phyloP scores from a whole-genome alignment of 2,888 invertebrate species.

The Coenonympha arcania region DNA sequence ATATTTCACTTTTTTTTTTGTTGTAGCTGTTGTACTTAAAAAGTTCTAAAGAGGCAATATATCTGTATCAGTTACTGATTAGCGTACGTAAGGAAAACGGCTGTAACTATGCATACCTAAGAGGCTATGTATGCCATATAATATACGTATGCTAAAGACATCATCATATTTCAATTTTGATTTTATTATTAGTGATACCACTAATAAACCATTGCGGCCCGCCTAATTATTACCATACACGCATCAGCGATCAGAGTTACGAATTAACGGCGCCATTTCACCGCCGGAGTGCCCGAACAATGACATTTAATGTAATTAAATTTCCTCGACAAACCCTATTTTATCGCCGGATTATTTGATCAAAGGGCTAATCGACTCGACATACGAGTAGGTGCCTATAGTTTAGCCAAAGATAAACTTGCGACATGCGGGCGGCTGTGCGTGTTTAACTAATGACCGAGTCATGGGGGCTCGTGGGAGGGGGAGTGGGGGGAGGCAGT shows the following conservation, averaged over 20 bases:
- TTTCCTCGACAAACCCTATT: constrained; percentile 64
- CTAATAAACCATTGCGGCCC: constrained; percentile 1
- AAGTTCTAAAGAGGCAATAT: too few species aligned
- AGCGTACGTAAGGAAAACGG: too few species aligned
- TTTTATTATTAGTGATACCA: neutral
- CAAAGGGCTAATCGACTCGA: constrained; percentile 74
- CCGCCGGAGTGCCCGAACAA: constrained; percentile 49
- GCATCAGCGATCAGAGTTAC: constrained; percentile 18
- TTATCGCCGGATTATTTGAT: constrained; percentile 72
- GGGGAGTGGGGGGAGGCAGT: constrained; percentile 37
- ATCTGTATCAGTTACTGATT: too few species aligned
- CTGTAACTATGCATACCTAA: too few species aligned
- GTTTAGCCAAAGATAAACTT: constrained; percentile 73
- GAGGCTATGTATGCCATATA: too few species aligned
- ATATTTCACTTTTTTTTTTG: too few species aligned
- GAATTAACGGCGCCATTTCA: constrained; percentile 36
- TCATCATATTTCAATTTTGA: too few species aligned
- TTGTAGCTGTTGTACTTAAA: too few species aligned
- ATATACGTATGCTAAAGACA: too few species aligned
- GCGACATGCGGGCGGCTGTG: constrained; percentile 72
- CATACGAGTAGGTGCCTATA: constrained; percentile 72
- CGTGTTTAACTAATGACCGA: constrained; percentile 75
- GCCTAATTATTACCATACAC: constrained; percentile 7
- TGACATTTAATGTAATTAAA: constrained; percentile 69
- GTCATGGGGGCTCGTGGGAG: constrained; percentile 50